phyloP scores from a whole-genome alignment of 2,888 invertebrate genomes.

The Epsilonema sp. region DNA sequence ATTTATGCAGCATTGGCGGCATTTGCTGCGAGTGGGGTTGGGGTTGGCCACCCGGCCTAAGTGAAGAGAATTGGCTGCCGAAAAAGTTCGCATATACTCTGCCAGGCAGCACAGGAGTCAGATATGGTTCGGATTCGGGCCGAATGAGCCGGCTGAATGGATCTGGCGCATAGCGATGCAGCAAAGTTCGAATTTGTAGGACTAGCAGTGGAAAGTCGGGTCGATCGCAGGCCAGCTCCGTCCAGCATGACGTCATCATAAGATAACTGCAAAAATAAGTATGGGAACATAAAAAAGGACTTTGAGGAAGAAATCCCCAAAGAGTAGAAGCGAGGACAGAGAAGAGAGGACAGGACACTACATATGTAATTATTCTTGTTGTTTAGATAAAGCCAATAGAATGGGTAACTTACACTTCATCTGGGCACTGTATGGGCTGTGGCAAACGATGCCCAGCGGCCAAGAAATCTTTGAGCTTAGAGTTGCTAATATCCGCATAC shows the following conservation, averaged over 20 bases:
- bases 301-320: too few species aligned
- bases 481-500: conserved; percentile 36
- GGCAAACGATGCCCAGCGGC: conserved; percentile 32
- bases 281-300: too few species aligned
- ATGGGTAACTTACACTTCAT: conserved; percentile 27
- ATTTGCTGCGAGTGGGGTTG: too few species aligned
- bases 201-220: conserved; percentile 5
- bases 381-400: too few species aligned
- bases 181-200: conserved; percentile 4
- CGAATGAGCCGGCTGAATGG: conserved; percentile 1
- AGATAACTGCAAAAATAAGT: conserved; percentile 7
- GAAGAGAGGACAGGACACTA: not conserved
- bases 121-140: conserved; percentile 5
- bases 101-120: conserved; percentile 5
- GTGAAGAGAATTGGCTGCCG: too few species aligned
- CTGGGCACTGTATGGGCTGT: conserved; percentile 34
- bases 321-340: not conserved
- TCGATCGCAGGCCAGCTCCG: not conserved
- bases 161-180: conserved; percentile 1
- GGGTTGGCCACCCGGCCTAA: too few species aligned
- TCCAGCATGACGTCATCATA: conserved; percentile 6
- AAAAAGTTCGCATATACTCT: conserved; percentile 1
- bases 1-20: too few species aligned
- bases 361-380: too few species aligned
- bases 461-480: conserved; percentile 33